Evolutionary conservation across 2,113 vertebrate genomes (phyloP).

Genomic region (Trematocara zebra): DNA sequence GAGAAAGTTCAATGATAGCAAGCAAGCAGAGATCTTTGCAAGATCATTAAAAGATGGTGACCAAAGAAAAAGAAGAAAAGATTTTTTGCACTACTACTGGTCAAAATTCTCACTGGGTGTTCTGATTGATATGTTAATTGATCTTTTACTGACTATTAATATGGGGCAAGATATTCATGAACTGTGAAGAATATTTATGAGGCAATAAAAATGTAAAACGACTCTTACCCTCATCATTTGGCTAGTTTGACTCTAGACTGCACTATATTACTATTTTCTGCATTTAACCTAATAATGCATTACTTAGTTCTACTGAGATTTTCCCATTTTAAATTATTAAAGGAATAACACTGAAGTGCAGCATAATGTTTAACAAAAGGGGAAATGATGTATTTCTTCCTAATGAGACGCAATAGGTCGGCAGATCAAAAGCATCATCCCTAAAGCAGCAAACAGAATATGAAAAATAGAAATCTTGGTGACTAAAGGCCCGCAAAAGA

Average conservation of each 20-base stretch:
- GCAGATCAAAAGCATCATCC: not conserved
- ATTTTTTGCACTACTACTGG: not conserved
- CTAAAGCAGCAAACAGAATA: not conserved
- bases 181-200: slow-evolving; percentile 65
- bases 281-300: not conserved
- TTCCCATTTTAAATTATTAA: not conserved
- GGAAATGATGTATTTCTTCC: not conserved
- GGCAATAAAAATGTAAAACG: slow-evolving; percentile 65
- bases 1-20: slow-evolving; percentile 43
- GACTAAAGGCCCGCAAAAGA: not conserved
- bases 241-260: not conserved
- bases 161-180: slow-evolving; percentile 64
- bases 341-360: not conserved
- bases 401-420: not conserved
- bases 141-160: slow-evolving; percentile 69
- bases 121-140: slow-evolving; percentile 69
- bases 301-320: not conserved
- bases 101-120: slow-evolving; percentile 34
- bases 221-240: slow-evolving; percentile 5
- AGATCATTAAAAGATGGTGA: slow-evolving; percentile 34
- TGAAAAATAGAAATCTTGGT: not conserved
- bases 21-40: slow-evolving; percentile 27
- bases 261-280: not conserved
- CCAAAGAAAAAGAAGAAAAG: not conserved
- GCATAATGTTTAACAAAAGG: not conserved